Evolutionary conservation across 2,797 vertebrate genomes (phyloP), one percentile per base, ranked within the genome.

Genomic region (Phataginus tetradactyla): DNA sequence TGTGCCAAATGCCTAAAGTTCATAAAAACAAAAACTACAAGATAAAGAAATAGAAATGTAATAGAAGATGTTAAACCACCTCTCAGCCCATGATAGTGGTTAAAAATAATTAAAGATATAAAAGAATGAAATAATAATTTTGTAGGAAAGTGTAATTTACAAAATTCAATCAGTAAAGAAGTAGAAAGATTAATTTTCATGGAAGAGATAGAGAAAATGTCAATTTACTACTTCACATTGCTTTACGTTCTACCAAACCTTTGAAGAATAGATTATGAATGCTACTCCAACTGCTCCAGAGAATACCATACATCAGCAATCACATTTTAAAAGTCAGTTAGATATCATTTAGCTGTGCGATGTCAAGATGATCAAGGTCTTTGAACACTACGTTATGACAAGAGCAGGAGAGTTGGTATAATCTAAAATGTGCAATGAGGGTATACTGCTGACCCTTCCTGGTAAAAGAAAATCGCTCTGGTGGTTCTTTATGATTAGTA

Each of bases 101-200:
- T 49, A 37, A 66, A 81, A 87, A 77, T 39, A 96, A 55, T 20
- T 42, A 68, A 96, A 91, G 8, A 88, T 85, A 61, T 29, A 77
- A 42, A 75, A 88, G 0, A 81, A 86, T 27, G 18, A 66, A 80
- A n/a, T 61, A 57, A 69, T 84, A 85, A 72, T 86, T 91, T 86
- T 86, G 4, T 91, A 80, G 23, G 7, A 77, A 91, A 61, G 1
- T 91, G 32, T 39, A 63, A 93, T 66, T 71, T 75, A 34, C 6
- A 69, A 88, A 87, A 85, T 69, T 32, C 23, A 90, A 39, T 8
- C 14, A 51, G 2, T 61, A 71, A 61, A 88, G 59, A 42, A 25
- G 1, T 79, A 59, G 12, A 74, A 72, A 96, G 11, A 32, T 77
- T 59, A 34, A 53, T 92, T 89, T 94, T 5, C 37, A 14, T 78